A percentile compares a stretch with the other conserved stretches of the same genome.
Conservation (phyloP, 2,888 invertebrate species). For the Andrena fulva region DNA sequence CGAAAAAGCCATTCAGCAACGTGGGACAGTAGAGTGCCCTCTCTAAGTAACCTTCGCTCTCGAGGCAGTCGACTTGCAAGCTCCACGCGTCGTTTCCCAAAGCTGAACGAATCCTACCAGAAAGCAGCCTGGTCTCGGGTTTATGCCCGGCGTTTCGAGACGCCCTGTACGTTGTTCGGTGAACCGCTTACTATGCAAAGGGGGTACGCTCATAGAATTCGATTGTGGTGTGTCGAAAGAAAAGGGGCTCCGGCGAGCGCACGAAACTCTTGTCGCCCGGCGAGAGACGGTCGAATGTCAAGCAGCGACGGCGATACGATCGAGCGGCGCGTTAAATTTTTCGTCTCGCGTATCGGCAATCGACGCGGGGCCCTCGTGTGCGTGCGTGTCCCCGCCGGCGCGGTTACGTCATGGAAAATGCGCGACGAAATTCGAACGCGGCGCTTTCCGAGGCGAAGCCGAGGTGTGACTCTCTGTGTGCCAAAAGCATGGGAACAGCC, state of each 20-base stretch:
- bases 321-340: conserved; percentile 40
- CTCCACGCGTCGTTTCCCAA: too few relatives aligned
- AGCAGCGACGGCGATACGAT: conserved; percentile 44
- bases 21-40: background rate
- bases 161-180: conserved; percentile 31
- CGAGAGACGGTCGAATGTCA: conserved; percentile 56
- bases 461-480: conserved; percentile 4
- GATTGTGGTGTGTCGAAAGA: conserved; percentile 56
- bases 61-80: background rate
- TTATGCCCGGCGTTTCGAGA: background rate
- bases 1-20: background rate
- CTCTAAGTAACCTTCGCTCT: background rate
- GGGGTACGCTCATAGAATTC: conserved; percentile 61
- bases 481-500: conserved; percentile 24
- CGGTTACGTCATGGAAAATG: conserved; percentile 22
- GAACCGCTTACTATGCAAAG: conserved; percentile 56
- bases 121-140: background rate
- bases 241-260: conserved; percentile 7
- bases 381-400: background rate
- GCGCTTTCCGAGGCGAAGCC: background rate
- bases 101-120: background rate
- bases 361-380: conserved; percentile 2
- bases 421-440: background rate
- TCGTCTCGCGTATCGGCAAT: conserved; percentile 26
- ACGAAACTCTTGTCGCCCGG: conserved; percentile 6